These are phyloP conservation scores for Recurvirostra avosetta DNA, from an alignment of 2,113 vertebrate species.

Conservation along the genomic window DNA sequence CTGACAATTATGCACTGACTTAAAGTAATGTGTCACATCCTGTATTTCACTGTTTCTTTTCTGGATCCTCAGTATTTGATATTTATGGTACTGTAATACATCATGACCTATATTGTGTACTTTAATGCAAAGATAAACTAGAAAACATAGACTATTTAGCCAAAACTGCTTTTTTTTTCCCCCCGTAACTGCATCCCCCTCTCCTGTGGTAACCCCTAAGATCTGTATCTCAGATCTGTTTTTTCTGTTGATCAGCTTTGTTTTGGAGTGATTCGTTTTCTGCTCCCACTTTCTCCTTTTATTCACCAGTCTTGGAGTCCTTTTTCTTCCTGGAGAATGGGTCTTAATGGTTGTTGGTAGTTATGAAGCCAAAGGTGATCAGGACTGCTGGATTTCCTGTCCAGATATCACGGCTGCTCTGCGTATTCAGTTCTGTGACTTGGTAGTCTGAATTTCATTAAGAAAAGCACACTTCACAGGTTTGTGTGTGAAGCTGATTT, in stretches of 20 bases:
- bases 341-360: background rate
- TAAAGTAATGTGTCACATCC: background rate
- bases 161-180: background rate
- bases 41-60: background rate
- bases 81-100: background rate
- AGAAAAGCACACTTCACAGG: background rate
- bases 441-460: background rate
- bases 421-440: background rate
- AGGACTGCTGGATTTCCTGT: background rate
- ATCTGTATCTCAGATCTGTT: background rate
- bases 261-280: background rate
- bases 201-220: background rate
- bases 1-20: background rate
- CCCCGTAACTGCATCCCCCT: background rate
- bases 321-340: background rate
- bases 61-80: background rate
- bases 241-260: background rate
- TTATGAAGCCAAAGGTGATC: background rate
- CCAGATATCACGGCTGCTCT: background rate
- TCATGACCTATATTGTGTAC: background rate
- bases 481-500: background rate
- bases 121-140: background rate
- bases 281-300: background rate
- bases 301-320: accelerated
- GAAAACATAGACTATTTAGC: background rate